Evolutionary conservation across 2,888 invertebrate species (phyloP).

Genomic region (Chymomyza fuscimana): DNA sequence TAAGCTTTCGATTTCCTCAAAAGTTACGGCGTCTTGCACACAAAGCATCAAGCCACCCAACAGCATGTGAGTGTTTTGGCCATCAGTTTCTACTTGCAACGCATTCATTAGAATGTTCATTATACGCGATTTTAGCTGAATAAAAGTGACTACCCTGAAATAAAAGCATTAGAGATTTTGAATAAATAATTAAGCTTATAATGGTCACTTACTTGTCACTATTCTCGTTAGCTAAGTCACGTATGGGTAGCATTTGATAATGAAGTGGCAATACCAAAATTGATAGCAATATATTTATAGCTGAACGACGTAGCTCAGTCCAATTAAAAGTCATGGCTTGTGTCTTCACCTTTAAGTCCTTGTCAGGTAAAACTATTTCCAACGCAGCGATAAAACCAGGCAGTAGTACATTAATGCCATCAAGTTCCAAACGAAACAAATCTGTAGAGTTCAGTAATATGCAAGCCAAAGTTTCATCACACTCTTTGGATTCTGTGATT

Average conservation of each 20-base stretch:
- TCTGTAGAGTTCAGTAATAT: slow-evolving; percentile 92
- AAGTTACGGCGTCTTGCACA: slow-evolving; percentile 89
- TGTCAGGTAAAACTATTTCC: slow-evolving; percentile 93
- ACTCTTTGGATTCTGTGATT: slow-evolving; percentile 84
- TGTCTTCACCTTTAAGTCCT: slow-evolving; percentile 88
- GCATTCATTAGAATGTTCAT: slow-evolving; percentile 91
- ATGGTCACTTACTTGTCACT: slow-evolving; percentile 79
- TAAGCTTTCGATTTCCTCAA: slow-evolving; percentile 85
- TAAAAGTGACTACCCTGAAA: slow-evolving; percentile 82
- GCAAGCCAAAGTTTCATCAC: slow-evolving; percentile 90
- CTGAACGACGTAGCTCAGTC: slow-evolving; percentile 91
- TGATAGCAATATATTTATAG: slow-evolving; percentile 94
- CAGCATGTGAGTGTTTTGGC: slow-evolving; percentile 92
- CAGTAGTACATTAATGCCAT: slow-evolving; percentile 94
- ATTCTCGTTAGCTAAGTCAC: slow-evolving; percentile 84
- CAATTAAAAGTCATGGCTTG: slow-evolving; percentile 83
- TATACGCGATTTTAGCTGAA: slow-evolving; percentile 86
- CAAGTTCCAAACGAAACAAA: slow-evolving; percentile 93
- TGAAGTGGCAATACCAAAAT: slow-evolving; percentile 95
- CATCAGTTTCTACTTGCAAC: slow-evolving; percentile 90
- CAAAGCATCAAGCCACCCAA: slow-evolving; percentile 88
- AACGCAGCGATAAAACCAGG: slow-evolving; percentile 94
- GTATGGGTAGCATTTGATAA: slow-evolving; percentile 88
- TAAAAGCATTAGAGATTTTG: slow-evolving; percentile 4
- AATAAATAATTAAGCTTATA: slow-evolving; percentile 58